These are phyloP conservation scores for Trichogramma pretiosum DNA, from an alignment of 1,140 invertebrate species.

Conservation along the genomic window DNA sequence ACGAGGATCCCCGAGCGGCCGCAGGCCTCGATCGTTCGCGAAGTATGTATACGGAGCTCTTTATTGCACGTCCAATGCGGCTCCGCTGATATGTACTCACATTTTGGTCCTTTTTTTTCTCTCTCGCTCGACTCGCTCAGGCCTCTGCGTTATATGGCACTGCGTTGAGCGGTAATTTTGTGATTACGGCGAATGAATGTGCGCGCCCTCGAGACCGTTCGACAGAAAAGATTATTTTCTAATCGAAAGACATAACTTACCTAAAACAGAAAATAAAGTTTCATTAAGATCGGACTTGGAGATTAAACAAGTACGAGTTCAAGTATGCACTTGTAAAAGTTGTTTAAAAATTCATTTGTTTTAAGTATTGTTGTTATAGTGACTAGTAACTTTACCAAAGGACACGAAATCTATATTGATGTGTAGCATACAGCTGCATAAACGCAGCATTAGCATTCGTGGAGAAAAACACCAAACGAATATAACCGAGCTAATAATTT, in stretches of 20 bases:
- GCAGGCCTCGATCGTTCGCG: slow-evolving; percentile 1
- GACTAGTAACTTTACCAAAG: too few relatives aligned
- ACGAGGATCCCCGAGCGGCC: too few relatives aligned
- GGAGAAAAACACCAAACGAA: too few relatives aligned
- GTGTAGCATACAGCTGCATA: too few relatives aligned
- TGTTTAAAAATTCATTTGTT: too few relatives aligned
- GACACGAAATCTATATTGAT: too few relatives aligned
- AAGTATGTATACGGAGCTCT: background rate
- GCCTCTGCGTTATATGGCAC: too few relatives aligned
- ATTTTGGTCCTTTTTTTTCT: slow-evolving; percentile 2
- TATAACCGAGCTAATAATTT: too few relatives aligned
- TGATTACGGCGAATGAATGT: background rate
- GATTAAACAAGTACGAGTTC: too few relatives aligned
- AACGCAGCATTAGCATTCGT: too few relatives aligned
- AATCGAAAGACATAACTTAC: slow-evolving; percentile 26
- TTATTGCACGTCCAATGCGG: slow-evolving; percentile 1
- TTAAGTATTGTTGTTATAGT: too few relatives aligned
- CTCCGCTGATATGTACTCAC: background rate
- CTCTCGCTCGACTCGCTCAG: background rate
- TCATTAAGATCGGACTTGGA: slow-evolving; percentile 18
- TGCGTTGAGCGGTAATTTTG: slow-evolving; percentile 4
- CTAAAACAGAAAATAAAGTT: slow-evolving; percentile 30
- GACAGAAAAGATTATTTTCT: slow-evolving; percentile 9
- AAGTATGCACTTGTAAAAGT: too few relatives aligned
- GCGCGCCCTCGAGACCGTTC: background rate